Conservation (phyloP, 2,888 invertebrate species). For the Pollenia griseotomentosa region DNA sequence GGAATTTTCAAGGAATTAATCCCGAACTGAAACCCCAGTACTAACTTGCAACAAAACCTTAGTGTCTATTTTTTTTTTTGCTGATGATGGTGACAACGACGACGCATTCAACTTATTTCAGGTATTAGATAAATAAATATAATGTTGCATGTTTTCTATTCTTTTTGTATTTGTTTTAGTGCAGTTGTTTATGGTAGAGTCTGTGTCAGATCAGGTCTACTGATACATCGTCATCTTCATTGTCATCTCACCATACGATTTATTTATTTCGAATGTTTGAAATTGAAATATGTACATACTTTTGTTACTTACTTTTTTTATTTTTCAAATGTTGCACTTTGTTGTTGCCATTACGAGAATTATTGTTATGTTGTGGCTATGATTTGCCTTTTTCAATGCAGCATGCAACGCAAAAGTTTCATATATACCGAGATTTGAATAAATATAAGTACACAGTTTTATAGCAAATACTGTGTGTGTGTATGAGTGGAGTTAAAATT, state of each 20-base stretch:
- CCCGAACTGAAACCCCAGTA: no score
- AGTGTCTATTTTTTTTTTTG: slow-evolving; percentile 16
- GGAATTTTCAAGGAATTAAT: no score
- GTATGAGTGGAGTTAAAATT: no score
- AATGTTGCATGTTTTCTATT: slow-evolving; percentile 65
- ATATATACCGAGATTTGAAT: neutral
- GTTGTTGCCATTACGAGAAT: slow-evolving; percentile 26
- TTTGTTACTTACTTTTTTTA: slow-evolving; percentile 48
- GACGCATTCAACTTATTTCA: slow-evolving; percentile 67
- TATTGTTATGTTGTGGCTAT: slow-evolving; percentile 25
- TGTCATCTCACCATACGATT: slow-evolving; percentile 35
- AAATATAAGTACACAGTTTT: slow-evolving; percentile 27
- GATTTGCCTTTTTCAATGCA: slow-evolving; percentile 59
- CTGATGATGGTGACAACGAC: slow-evolving; percentile 28
- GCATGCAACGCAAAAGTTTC: slow-evolving; percentile 51
- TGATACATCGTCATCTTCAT: slow-evolving; percentile 51
- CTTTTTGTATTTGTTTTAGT: slow-evolving; percentile 34
- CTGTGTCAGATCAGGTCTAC: slow-evolving; percentile 49
- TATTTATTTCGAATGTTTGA: slow-evolving; percentile 59
- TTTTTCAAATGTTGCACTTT: slow-evolving; percentile 9
- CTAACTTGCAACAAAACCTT: slow-evolving; percentile 37
- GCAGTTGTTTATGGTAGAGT: slow-evolving; percentile 48
- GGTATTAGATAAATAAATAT: slow-evolving; percentile 71
- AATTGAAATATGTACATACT: slow-evolving; percentile 36
- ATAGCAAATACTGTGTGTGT: slow-evolving; percentile 16